phyloP scores from a whole-genome alignment of 2,113 vertebrate species.

The Gallinago undulata region DNA sequence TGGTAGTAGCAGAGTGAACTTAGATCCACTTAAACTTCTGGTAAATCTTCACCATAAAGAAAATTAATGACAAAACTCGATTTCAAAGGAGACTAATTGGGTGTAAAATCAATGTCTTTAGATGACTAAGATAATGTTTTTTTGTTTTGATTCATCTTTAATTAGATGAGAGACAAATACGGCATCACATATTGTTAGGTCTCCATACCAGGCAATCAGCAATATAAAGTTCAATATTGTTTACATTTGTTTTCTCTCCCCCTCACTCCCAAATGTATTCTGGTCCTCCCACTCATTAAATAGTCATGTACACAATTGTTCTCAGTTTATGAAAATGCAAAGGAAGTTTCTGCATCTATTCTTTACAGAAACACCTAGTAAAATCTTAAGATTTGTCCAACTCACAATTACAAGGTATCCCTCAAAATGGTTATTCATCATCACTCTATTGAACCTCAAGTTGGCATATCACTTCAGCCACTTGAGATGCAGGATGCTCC shows the following conservation, averaged over 20 bases:
- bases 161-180: constrained; percentile 9
- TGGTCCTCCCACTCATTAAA: neutral
- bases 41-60: neutral
- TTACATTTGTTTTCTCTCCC: constrained; percentile 12
- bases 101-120: neutral
- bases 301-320: neutral
- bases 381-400: neutral
- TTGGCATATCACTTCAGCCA: neutral
- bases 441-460: neutral
- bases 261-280: neutral
- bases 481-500: neutral
- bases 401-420: neutral
- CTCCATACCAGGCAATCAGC: neutral
- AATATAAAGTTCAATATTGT: constrained; percentile 22
- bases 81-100: neutral
- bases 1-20: neutral
- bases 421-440: neutral
- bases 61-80: neutral
- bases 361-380: neutral
- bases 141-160: constrained; percentile 13
- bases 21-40: neutral
- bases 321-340: neutral
- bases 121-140: neutral
- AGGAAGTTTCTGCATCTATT: neutral
- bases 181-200: neutral